phyloP scores from a whole-genome alignment of 2,888 invertebrate genomes.

The Biston betularia region DNA sequence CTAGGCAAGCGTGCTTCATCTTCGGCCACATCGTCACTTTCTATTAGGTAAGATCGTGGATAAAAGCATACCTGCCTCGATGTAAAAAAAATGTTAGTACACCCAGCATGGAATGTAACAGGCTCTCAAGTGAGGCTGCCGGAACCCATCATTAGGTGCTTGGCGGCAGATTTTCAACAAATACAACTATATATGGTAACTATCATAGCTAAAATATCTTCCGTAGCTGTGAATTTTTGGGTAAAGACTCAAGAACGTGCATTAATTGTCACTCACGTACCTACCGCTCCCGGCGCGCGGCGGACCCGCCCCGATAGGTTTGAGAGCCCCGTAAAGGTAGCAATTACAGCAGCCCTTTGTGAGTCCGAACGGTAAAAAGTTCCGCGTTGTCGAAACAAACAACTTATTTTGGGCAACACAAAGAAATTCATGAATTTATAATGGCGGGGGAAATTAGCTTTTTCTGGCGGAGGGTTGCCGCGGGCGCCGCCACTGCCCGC shows the following conservation, averaged over 20 bases:
- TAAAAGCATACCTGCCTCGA: too few relatives aligned
- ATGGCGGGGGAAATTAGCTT: constrained; percentile 79
- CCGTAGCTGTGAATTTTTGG: neutral
- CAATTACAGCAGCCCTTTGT: constrained; percentile 68
- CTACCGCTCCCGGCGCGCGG: constrained; percentile 25
- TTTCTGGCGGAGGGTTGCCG: constrained; percentile 58
- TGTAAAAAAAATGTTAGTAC: too few relatives aligned
- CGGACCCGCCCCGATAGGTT: constrained; percentile 47
- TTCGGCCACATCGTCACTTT: too few relatives aligned
- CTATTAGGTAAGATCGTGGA: too few relatives aligned
- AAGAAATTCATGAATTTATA: constrained; percentile 82
- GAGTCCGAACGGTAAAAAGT: constrained; percentile 57
- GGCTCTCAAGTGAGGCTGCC: too few relatives aligned
- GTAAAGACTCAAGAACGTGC: constrained; percentile 1
- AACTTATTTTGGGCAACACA: constrained; percentile 77
- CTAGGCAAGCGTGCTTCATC: too few relatives aligned
- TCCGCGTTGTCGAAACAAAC: constrained; percentile 72
- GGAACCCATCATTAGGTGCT: too few relatives aligned
- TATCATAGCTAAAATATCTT: too few relatives aligned
- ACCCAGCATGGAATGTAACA: too few relatives aligned
- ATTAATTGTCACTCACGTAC: constrained; percentile 36
- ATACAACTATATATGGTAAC: too few relatives aligned
- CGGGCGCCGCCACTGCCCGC: constrained; percentile 23
- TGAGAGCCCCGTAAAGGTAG: constrained; percentile 51
- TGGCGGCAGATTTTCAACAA: too few relatives aligned